Percentiles rank a stretch among this genome's conserved stretches.
These are phyloP conservation scores for Tineola bisselliella DNA, from an alignment of 2,888 invertebrate species.

Conservation along the genomic window DNA sequence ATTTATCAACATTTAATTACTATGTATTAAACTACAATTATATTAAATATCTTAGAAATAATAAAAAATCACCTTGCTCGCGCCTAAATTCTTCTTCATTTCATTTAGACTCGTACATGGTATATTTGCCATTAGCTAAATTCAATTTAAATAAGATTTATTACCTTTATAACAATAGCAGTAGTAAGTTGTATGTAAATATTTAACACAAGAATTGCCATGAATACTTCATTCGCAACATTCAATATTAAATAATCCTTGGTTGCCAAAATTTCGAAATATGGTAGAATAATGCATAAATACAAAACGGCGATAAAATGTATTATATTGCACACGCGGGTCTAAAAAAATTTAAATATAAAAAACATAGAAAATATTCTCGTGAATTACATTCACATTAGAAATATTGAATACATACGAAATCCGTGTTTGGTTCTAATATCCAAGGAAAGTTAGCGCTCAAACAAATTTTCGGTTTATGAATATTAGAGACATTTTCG, in stretches of 20 bases:
- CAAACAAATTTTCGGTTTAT: constrained; percentile 46
- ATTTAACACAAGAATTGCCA: constrained; percentile 45
- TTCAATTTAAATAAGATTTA: too few relatives aligned
- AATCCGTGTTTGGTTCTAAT: constrained; percentile 51
- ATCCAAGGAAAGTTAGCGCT: constrained; percentile 59
- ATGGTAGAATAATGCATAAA: constrained; percentile 48
- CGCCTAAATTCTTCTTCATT: not conserved
- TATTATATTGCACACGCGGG: constrained; percentile 43
- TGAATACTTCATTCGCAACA: constrained; percentile 39
- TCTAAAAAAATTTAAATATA: constrained; percentile 29
- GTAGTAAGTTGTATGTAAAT: constrained; percentile 59
- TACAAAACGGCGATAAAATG: constrained; percentile 50
- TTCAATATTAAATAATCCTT: constrained; percentile 32
- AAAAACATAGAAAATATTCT: not conserved
- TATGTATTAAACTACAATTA: too few relatives aligned
- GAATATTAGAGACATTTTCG: constrained; percentile 48
- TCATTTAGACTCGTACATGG: constrained; percentile 16
- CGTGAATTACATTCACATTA: too few relatives aligned
- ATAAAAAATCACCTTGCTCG: too few relatives aligned
- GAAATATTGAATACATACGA: constrained; percentile 33
- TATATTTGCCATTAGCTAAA: not conserved
- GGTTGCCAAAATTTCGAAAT: constrained; percentile 35
- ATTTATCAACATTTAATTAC: too few relatives aligned
- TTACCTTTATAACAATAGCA: constrained; percentile 49
- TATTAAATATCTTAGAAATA: too few relatives aligned